Conservation (phyloP, 2,113 vertebrate genomes). For the Tonatia bakeri region DNA sequence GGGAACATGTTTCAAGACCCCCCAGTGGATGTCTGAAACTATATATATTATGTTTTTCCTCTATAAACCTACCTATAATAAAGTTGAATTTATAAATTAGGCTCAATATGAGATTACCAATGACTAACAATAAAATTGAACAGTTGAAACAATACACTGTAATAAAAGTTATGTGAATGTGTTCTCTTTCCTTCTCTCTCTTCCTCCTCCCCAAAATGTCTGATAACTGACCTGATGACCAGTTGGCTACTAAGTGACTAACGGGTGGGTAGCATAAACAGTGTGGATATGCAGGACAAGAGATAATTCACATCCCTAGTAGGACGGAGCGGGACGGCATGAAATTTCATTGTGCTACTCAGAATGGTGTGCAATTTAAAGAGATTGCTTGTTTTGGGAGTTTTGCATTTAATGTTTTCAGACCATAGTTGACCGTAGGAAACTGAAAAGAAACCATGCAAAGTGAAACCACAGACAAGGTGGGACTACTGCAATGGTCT, state of each 20-base stretch:
- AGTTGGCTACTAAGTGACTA: background rate
- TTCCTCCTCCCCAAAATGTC: background rate
- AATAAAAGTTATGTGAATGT: background rate
- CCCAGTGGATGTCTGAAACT: background rate
- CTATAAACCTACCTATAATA: background rate
- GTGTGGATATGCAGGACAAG: background rate
- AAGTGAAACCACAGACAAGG: background rate
- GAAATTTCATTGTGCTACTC: background rate
- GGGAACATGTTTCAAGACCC: background rate
- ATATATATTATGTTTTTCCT: background rate
- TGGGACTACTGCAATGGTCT: background rate
- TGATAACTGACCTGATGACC: background rate
- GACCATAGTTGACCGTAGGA: background rate
- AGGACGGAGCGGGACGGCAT: background rate
- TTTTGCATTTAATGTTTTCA: background rate
- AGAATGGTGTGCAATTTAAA: background rate
- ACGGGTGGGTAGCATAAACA: background rate
- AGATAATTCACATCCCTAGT: too few species aligned
- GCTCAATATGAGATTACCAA: background rate
- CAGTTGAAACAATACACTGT: background rate
- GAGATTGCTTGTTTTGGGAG: background rate
- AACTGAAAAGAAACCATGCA: background rate
- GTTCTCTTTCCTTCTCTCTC: background rate
- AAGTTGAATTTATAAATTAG: background rate
- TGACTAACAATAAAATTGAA: background rate